Evolutionary conservation across 2,797 vertebrate species (phyloP).

Genomic region (Pangasius mekongensis): DNA sequence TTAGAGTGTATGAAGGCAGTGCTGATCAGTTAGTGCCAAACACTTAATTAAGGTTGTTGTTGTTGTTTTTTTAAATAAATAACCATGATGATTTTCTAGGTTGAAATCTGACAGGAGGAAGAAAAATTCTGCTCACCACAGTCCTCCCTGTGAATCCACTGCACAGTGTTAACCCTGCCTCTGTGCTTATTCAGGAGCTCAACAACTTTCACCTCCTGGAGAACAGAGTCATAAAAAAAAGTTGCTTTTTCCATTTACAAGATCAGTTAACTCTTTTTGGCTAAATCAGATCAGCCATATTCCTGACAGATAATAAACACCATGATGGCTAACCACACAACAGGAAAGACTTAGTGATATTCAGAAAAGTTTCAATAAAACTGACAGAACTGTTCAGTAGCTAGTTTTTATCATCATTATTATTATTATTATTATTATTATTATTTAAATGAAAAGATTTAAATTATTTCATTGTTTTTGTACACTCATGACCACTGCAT

Average conservation of each 20-base stretch:
- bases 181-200: conserved; percentile 84
- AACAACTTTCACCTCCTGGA: conserved; percentile 75
- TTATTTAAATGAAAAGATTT: not conserved
- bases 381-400: not conserved
- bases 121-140: conserved; percentile 79
- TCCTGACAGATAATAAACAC: not conserved
- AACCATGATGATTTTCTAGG: not conserved
- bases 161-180: conserved; percentile 85
- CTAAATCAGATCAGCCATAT: not conserved
- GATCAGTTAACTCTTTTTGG: not conserved
- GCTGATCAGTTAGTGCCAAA: not conserved
- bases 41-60: not conserved
- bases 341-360: not conserved
- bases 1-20: not conserved
- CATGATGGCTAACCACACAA: not conserved
- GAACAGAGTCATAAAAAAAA: conserved; percentile 5
- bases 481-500: not conserved
- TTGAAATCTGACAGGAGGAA: not conserved
- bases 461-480: not conserved
- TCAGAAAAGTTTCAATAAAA: not conserved
- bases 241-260: not conserved
- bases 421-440: not conserved
- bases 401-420: not conserved
- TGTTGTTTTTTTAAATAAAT: not conserved
- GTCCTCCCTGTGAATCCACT: conserved; percentile 82